phyloP scores from a whole-genome alignment of 2,113 vertebrate species.

The Cavia aperea region DNA sequence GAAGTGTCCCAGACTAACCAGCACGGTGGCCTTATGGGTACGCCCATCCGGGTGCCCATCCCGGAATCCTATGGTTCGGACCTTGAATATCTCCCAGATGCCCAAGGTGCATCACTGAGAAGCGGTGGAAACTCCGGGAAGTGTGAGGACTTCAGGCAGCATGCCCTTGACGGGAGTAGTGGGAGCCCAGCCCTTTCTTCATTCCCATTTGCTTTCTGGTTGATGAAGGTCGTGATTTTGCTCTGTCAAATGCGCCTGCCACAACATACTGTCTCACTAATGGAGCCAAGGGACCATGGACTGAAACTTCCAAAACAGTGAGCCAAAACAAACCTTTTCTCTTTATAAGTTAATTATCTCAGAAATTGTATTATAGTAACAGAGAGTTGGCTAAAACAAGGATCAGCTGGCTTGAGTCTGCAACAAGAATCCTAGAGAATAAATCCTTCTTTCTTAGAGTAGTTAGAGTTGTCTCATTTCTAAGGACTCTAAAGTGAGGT shows the following conservation, averaged over 20 bases:
- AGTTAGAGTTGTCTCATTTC: neutral
- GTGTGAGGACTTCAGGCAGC: neutral
- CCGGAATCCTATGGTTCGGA: neutral
- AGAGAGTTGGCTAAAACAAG: neutral
- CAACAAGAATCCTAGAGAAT: neutral
- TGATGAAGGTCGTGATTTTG: neutral
- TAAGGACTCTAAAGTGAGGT: neutral
- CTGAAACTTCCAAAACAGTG: neutral
- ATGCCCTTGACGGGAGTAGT: neutral
- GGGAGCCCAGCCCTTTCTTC: neutral
- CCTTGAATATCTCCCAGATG: neutral
- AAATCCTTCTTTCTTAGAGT: neutral
- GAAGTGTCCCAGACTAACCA: too few species aligned
- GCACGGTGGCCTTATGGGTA: too few species aligned
- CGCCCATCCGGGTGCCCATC: neutral
- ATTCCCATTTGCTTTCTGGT: neutral
- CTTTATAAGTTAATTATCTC: neutral
- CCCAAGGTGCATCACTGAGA: neutral
- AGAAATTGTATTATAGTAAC: neutral
- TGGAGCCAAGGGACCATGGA: neutral
- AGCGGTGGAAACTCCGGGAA: neutral
- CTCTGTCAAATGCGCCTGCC: neutral
- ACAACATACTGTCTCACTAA: neutral
- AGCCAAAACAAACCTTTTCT: neutral
- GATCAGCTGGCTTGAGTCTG: neutral